Base-by-base conservation (phyloP, 2,888 invertebrate genomes). In the Tetranychus piercei region DNA sequence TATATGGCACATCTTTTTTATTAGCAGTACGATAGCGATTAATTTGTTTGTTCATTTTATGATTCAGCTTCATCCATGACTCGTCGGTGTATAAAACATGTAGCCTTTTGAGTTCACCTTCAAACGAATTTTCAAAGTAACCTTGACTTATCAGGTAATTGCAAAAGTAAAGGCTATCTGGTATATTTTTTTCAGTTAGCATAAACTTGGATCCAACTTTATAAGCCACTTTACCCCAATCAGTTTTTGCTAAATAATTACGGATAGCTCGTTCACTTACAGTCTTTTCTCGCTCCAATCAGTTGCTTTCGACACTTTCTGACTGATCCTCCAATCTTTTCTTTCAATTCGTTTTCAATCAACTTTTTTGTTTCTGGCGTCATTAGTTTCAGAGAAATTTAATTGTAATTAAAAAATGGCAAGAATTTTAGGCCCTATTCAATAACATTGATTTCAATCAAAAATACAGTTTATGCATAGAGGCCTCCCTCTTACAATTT, bases 261-360 rank as follows among this genome's bases (percentile, higher is more conserved):
- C n/a, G n/a, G n/a, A n/a, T n/a, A n/a, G n/a, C n/a, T n/a, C n/a
- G n/a, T n/a, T n/a, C n/a, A n/a, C n/a, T n/a, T n/a, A n/a, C n/a
- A n/a, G n/a, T n/a, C n/a, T n/a, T n/a, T n/a, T n/a, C n/a, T n/a
- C n/a, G n/a, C n/a, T n/a, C n/a, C n/a, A n/a, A n/a, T n/a, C n/a
- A n/a, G n/a, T n/a, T n/a, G n/a, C n/a, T n/a, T n/a, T n/a, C n/a
- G 3, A 65, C 15, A 15, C n/a, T n/a, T 2, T 6, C 65, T 65
- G 15, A n/a, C n/a, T 65, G 65, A 65, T 65, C 65, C 65, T 65
- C 65, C 65, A n/a, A 65, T 65, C n/a, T 65, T 65, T 4, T 65
- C 6, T 65, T 65, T 65, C 18, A 6, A 1, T n/a, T 65, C 65
- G 2, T 6, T 65, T 65, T 65, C 6, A 15, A 64, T 65, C 15